Conservation (phyloP, 2,113 vertebrate species). For the Setophaga coronata region DNA sequence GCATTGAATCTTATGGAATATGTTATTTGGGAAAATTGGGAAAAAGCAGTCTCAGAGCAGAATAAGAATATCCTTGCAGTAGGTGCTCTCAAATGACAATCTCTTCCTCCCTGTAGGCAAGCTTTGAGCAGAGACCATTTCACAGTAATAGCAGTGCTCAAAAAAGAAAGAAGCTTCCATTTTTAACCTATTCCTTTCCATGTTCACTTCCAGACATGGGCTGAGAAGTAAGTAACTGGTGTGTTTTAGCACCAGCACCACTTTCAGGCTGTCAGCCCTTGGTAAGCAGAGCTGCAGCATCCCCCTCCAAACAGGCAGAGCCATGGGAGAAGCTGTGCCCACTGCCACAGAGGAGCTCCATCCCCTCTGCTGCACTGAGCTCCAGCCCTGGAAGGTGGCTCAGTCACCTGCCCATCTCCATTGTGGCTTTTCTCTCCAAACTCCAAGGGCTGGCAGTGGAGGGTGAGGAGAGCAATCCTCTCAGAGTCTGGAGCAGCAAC, state of each 20-base stretch:
- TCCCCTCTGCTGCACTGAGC: fast-evolving
- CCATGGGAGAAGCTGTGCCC: not conserved
- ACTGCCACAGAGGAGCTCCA: not conserved
- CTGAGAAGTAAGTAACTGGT: not conserved
- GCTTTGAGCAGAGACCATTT: not conserved
- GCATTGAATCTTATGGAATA: not conserved
- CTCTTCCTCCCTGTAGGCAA: not conserved
- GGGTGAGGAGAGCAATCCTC: fast-evolving
- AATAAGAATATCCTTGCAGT: not conserved
- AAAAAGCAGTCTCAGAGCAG: not conserved
- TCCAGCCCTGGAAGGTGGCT: fast-evolving
- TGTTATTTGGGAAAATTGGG: not conserved
- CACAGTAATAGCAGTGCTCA: not conserved
- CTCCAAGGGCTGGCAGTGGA: not conserved
- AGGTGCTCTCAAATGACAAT: not conserved
- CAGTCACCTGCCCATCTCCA: not conserved
- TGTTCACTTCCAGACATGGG: not conserved
- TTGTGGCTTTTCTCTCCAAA: not conserved
- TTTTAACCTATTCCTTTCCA: not conserved
- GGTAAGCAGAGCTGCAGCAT: not conserved
- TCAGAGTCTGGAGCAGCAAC: not conserved
- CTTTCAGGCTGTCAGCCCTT: not conserved
- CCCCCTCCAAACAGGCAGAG: not conserved
- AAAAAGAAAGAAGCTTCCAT: not conserved
- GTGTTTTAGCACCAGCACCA: not conserved